Evolutionary conservation across 2,113 vertebrate genomes (phyloP).

Genomic region (Calyptomena viridis): DNA sequence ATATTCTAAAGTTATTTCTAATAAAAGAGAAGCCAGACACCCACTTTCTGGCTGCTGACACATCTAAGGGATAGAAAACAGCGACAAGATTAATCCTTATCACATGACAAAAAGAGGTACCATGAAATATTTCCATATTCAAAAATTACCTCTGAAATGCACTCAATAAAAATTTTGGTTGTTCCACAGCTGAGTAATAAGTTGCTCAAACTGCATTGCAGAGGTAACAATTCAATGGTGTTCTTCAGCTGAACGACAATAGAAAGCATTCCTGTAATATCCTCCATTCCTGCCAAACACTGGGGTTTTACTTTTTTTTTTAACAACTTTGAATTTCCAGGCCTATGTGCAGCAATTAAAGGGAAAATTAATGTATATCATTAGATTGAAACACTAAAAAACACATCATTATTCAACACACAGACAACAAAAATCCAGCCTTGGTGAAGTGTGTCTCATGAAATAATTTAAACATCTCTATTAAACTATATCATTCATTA

Average conservation of each 20-base stretch:
- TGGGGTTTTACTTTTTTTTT: not conserved
- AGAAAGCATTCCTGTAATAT: not conserved
- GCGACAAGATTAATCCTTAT: not conserved
- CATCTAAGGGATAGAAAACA: not conserved
- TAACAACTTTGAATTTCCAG: not conserved
- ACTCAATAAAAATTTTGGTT: not conserved
- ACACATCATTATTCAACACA: not conserved
- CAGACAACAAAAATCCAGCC: not conserved
- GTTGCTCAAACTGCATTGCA: not conserved
- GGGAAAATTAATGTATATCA: not conserved
- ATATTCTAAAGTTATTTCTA: not conserved
- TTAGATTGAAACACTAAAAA: not conserved
- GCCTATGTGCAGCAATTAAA: not conserved
- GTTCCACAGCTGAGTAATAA: not conserved
- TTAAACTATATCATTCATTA: not conserved
- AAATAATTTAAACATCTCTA: not conserved
- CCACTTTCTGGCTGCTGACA: not conserved
- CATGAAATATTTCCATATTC: not conserved
- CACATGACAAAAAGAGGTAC: not conserved
- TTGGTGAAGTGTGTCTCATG: not conserved
- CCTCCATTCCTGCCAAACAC: not conserved
- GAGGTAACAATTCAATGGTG: not conserved
- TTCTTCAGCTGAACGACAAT: not conserved
- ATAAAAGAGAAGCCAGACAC: not conserved
- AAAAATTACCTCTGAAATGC: not conserved